Base-by-base conservation (phyloP, 2,113 vertebrate species). In the Myotis yumanensis region DNA sequence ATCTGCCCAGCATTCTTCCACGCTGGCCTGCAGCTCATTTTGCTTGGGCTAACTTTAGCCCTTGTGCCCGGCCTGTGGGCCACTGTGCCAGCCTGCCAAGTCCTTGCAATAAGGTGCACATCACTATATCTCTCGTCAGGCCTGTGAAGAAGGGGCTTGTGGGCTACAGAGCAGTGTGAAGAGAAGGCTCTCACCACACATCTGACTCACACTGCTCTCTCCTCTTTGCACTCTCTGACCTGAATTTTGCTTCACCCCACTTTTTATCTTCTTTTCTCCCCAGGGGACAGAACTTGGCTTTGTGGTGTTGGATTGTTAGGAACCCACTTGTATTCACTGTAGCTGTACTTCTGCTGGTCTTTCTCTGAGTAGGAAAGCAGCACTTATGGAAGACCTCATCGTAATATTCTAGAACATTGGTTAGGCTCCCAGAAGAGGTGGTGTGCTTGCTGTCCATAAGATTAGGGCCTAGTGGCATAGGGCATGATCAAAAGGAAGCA, bases 11-110 rank as follows among this genome's bases (percentile, higher is more conserved):
- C 64, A 14, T 69, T 77, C 25, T 68, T 86, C 59, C 18, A 52
- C 0, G 0, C 37, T 32, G 54, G n/a, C 17, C 62, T 8, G 3
- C 4, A 25, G 54, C 40, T 66, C 23, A 7, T 15, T 22, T 57
- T 69, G 66, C 43, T n/a, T 40, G 8, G 35, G 69, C 20, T 52
- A 40, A 59, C 62, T 89, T 72, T 83, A 69, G 75, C 64, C 17
- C 57, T 28, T 80, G 37, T 79, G 59, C 48, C 46, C 28, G 5
- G 51, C 10, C 2, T 72, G 4, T 85, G n/a, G 30, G 52, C 14
- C 59, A 72, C 48, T 57, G 32, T 51, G 40, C 66, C 59, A 37
- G 37, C 72, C 66, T 81, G 52, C 86, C 66, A 66, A 4, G 7
- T 30, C 16, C 43, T 54, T 32, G 72, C 64, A 28, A 51, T 52